Evolutionary conservation across 1,140 invertebrate genomes (phyloP).

Genomic region (Onthophagus taurus): DNA sequence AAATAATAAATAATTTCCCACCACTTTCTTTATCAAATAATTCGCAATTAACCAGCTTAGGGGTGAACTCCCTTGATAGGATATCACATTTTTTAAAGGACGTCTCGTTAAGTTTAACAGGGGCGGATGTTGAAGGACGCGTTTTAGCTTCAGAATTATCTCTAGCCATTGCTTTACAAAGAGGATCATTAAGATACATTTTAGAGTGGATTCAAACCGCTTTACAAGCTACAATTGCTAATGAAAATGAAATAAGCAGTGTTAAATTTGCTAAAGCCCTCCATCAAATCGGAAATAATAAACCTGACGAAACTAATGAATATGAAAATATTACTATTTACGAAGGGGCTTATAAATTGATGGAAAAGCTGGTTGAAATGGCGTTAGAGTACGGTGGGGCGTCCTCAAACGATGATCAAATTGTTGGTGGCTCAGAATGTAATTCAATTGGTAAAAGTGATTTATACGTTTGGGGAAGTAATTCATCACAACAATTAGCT

Average conservation of each 20-base stretch:
- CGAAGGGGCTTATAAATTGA: conserved; percentile 44
- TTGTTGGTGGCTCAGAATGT: background rate
- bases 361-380: conserved; percentile 43
- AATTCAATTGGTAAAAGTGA: conserved; percentile 34
- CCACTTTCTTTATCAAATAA: conserved; percentile 53
- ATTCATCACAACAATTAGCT: conserved; percentile 56
- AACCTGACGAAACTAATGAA: conserved; percentile 12
- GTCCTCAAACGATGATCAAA: conserved; percentile 18
- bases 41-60: conserved; percentile 46
- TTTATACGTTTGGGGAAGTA: conserved; percentile 60
- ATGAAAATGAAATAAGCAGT: conserved; percentile 18
- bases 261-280: conserved; percentile 24
- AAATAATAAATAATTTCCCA: conserved; percentile 47
- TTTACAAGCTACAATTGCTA: conserved; percentile 33
- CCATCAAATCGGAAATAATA: conserved; percentile 26
- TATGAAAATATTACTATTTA: conserved; percentile 38
- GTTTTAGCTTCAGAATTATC: conserved; percentile 48
- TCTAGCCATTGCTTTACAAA: conserved; percentile 48
- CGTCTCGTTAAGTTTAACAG: conserved; percentile 42
- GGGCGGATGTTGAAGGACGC: conserved; percentile 44
- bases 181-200: conserved; percentile 52
- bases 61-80: conserved; percentile 45
- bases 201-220: conserved; percentile 59
- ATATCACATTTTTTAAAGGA: conserved; percentile 47
- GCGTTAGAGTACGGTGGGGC: conserved; percentile 29